Evolutionary conservation across 2,797 vertebrate genomes (phyloP).

Genomic region (Mormyrus proboscirostris): DNA sequence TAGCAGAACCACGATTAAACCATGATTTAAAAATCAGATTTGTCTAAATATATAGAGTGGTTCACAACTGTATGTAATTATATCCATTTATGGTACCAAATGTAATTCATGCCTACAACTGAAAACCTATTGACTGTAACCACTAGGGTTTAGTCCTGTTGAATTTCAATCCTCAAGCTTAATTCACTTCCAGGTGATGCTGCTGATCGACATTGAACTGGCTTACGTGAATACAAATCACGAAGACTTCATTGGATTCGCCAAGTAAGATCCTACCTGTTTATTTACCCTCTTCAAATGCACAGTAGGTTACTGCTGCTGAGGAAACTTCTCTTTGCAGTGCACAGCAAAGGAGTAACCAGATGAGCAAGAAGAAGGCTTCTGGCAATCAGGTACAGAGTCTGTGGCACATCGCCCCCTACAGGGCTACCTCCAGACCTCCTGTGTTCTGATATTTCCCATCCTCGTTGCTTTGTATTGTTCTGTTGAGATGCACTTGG

Average conservation of each 20-base stretch:
- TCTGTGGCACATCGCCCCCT: conserved; percentile 2
- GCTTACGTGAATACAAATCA: conserved; percentile 96
- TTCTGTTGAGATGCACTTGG: conserved; percentile 6
- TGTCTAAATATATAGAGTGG: not conserved
- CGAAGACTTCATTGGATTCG: conserved; percentile 94
- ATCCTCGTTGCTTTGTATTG: not conserved
- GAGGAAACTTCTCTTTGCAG: conserved; percentile 31
- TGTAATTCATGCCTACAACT: not conserved
- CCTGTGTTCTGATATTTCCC: not conserved
- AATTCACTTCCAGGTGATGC: conserved; percentile 69
- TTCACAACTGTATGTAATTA: not conserved
- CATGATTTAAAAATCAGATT: not conserved
- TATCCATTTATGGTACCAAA: not conserved
- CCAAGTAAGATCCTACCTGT: conserved; percentile 74
- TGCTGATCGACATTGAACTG: conserved; percentile 89
- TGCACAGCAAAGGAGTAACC: conserved; percentile 81
- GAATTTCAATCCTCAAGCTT: not conserved
- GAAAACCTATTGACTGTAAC: not conserved
- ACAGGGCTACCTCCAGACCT: conserved; percentile 10
- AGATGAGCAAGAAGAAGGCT: conserved; percentile 86
- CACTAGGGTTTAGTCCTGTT: not conserved
- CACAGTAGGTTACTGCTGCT: not conserved
- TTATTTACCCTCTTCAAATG: not conserved
- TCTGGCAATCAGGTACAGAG: conserved; percentile 81
- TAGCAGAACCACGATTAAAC: not conserved